Evolutionary conservation across 2,113 vertebrate genomes (phyloP).

Genomic region (Catharus minimus): DNA sequence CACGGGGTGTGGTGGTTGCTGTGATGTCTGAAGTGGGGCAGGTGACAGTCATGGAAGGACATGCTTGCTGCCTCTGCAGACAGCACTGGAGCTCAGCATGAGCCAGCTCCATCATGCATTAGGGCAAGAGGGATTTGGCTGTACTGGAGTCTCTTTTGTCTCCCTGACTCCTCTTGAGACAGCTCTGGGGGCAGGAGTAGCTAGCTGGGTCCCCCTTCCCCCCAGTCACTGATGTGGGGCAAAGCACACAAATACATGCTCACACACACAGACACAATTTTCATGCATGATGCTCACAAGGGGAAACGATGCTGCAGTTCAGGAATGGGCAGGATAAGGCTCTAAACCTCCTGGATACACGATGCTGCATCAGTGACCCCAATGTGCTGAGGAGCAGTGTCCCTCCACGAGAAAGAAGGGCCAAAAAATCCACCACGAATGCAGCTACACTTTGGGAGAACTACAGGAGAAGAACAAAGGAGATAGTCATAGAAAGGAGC

Average conservation of each 20-base stretch:
- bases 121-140: not conserved
- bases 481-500: not conserved
- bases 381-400: not conserved
- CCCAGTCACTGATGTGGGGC: not conserved
- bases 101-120: fast-evolving
- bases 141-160: not conserved
- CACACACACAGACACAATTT: not conserved
- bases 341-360: not conserved
- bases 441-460: not conserved
- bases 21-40: not conserved
- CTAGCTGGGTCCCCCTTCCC: not conserved
- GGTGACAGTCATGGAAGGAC: not conserved
- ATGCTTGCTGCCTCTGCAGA: not conserved
- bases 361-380: not conserved
- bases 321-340: not conserved
- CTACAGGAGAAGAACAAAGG: not conserved
- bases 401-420: not conserved
- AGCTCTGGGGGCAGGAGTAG: not conserved
- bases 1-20: not conserved
- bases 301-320: not conserved
- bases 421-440: not conserved
- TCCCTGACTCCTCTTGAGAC: not conserved
- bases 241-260: not conserved
- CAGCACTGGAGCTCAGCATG: slow-evolving; percentile 10
- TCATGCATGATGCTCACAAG: not conserved